Evolutionary conservation across 2,113 vertebrate genomes (phyloP), one percentile per base, ranked within the genome.

Genomic region (Panthera leo): DNA sequence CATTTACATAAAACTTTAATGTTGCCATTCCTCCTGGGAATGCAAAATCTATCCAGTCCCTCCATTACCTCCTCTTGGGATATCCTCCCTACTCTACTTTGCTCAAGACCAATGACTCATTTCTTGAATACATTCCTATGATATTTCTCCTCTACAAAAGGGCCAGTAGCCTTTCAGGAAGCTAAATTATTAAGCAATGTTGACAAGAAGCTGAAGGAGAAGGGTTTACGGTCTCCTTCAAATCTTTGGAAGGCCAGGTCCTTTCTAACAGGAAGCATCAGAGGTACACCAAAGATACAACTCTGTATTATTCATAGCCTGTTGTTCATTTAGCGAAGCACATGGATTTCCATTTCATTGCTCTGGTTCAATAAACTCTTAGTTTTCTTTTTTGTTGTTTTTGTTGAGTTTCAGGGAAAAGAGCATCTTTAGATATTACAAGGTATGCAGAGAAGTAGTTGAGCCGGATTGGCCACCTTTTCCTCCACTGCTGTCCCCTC

Each of bases 301-400:
- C 23, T 55, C 70, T 83, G 16, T 65, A 9, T 71, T 86, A 67
- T 88, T 92, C 76, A 85, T 5, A 85, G 45, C 16, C 80, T 70
- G 25, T 53, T 15, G 48, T 65, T 55, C 61, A 91, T 68, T 95
- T 67, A 85, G 83, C 85, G 68, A 91, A 55, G 39, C 25, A 21
- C 36, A 15, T 45, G 25, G 53, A 93, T 88, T 89, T 78, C 86
- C 42, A 92, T 87, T 90, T 95, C 65, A 58, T 51, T 86, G 63
- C 67, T 11, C 34, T 76, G 31, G 29, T 65, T 96, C 79, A 91
- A 63, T 87, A 67, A 67, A 73, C 71, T 88, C 61, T 80, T 27
- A 14, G 29, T 53, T 85, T 93, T 63, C 53, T 10, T 42, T 67
- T 79, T 68, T 48, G 55, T 68, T 48, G 34, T 96, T 88, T 96